Evolutionary conservation across 30 jellyfish, hydroid and myxozoan species (phyloP).

Genomic region (Aurelia aurita): DNA sequence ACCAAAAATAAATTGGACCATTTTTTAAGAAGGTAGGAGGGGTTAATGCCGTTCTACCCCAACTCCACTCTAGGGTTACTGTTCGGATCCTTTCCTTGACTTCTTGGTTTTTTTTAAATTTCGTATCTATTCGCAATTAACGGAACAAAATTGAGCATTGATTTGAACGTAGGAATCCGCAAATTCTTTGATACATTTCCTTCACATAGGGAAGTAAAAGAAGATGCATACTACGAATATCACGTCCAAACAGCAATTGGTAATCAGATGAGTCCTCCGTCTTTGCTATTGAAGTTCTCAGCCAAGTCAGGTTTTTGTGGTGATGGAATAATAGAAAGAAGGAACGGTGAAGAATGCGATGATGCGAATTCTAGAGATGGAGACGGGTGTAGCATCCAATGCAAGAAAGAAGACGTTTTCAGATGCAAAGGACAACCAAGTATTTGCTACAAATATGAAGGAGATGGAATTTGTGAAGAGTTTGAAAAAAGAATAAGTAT

Average conservation of each 20-base stretch:
- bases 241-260: constrained; percentile 78
- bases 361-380: constrained; percentile 91
- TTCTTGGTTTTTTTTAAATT: too few species aligned
- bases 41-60: too few species aligned
- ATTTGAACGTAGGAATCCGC: neutral
- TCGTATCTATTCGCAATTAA: too few species aligned
- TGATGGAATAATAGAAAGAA: constrained; percentile 78
- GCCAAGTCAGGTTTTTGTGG: constrained; percentile 90
- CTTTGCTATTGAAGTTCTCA: constrained; percentile 74
- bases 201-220: constrained; percentile 45
- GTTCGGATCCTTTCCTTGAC: too few species aligned
- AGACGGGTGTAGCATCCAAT: constrained; percentile 92
- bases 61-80: too few species aligned
- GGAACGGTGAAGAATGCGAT: constrained; percentile 88
- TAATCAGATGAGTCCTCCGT: constrained; percentile 58
- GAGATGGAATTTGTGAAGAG: constrained; percentile 96
- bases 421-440: constrained; percentile 94
- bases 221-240: constrained; percentile 53
- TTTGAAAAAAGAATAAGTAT: constrained; percentile 71
- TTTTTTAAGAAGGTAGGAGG: too few species aligned
- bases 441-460: constrained; percentile 81
- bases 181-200: neutral
- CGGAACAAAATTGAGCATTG: neutral
- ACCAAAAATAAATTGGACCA: too few species aligned
- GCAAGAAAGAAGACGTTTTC: constrained; percentile 88